Conservation (phyloP, 2,888 invertebrate genomes). For the Cryptus armator region DNA sequence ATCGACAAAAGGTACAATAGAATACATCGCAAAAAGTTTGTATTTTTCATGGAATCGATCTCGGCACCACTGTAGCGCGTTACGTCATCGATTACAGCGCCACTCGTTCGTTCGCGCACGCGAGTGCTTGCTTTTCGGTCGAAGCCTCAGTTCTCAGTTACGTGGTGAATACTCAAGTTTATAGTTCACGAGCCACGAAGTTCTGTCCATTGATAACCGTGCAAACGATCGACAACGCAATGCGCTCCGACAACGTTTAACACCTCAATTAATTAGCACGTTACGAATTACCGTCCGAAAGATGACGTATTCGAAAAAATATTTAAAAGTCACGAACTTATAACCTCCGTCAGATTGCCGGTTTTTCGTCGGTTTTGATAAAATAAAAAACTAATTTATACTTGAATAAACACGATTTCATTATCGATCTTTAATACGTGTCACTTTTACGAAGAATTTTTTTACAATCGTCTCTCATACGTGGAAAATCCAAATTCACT, state of each 20-base stretch:
- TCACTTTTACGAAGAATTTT: not conserved
- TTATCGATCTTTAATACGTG: not conserved
- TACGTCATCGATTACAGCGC: slow-evolving; percentile 5
- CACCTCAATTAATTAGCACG: not conserved
- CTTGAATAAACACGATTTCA: not conserved
- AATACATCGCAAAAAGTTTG: not conserved
- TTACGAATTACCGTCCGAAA: not conserved
- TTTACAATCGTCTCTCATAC: not conserved
- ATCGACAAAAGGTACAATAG: not conserved
- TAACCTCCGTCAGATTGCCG: not conserved
- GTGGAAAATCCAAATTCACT: not conserved
- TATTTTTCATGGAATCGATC: not conserved
- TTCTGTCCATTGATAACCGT: not conserved
- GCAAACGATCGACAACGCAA: not conserved
- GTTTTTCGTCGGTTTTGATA: not conserved
- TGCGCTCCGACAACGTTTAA: not conserved
- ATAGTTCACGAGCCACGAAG: not conserved
- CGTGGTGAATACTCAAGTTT: not conserved
- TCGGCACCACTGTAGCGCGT: not conserved
- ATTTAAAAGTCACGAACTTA: not conserved
- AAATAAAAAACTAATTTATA: not conserved
- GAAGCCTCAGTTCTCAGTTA: not conserved
- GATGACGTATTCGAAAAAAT: not conserved
- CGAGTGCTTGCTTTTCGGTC: not conserved
- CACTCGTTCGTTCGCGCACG: not conserved